phyloP scores from a whole-genome alignment of 2,113 vertebrate genomes.

The Ciconia boyciana region DNA sequence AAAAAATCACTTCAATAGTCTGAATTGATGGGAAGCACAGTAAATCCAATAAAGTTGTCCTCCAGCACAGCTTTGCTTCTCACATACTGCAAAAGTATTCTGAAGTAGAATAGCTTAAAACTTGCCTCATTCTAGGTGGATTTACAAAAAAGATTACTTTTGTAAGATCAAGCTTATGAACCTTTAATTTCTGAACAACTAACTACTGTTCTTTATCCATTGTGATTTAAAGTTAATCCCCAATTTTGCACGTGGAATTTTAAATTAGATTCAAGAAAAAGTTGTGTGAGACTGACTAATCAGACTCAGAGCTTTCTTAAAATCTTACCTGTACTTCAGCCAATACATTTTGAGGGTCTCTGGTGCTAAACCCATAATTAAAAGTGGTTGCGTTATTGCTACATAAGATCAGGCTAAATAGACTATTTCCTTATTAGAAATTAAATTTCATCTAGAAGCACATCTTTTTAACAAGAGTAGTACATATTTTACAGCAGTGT shows the following conservation, averaged over 20 bases:
- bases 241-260: background rate
- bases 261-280: background rate
- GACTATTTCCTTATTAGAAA: background rate
- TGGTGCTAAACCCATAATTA: background rate
- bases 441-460: background rate
- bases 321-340: background rate
- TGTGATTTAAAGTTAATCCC: background rate
- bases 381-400: background rate
- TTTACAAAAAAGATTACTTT: background rate
- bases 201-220: background rate
- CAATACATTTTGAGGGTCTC: background rate
- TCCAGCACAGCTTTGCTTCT: background rate
- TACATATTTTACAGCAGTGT: background rate
- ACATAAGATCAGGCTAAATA: background rate
- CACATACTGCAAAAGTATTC: background rate
- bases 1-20: background rate
- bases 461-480: background rate
- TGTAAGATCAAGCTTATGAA: background rate
- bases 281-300: background rate
- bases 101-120: background rate
- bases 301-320: background rate
- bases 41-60: background rate
- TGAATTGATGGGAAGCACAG: background rate
- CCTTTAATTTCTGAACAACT: background rate
- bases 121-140: background rate